Conservation (phyloP, 2,888 invertebrate species). For the Hypercompe scribonia region DNA sequence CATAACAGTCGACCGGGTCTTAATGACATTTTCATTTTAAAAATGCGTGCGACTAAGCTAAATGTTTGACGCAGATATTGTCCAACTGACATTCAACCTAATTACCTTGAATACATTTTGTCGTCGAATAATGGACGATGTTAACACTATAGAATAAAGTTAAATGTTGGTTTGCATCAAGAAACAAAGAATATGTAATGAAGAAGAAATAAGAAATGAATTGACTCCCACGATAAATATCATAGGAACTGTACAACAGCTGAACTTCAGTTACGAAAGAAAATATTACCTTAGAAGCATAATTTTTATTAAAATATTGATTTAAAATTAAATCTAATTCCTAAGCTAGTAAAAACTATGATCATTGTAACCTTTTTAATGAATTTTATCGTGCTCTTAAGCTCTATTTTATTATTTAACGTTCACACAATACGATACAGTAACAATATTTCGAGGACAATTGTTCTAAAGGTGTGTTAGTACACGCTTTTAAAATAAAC, state of each 20-base stretch:
- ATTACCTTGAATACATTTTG: constrained; percentile 31
- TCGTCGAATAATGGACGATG: background rate
- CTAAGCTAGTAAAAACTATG: background rate
- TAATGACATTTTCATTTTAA: constrained; percentile 69
- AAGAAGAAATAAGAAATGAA: background rate
- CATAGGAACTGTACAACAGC: background rate
- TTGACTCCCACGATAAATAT: background rate
- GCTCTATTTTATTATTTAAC: background rate
- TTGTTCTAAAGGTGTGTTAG: background rate
- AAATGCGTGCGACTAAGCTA: constrained; percentile 55
- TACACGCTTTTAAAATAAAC: background rate
- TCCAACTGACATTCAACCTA: constrained; percentile 27
- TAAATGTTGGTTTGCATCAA: background rate
- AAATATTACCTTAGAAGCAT: too few species aligned
- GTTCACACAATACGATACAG: background rate
- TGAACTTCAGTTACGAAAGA: background rate
- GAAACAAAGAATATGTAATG: background rate
- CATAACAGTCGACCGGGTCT: constrained; percentile 70
- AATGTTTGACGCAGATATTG: constrained; percentile 41
- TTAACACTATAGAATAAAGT: background rate
- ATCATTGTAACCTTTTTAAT: background rate
- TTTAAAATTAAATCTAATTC: background rate
- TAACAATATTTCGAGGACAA: background rate
- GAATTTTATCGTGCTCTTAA: background rate
- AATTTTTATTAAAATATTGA: too few species aligned